Evolutionary conservation across 53 echinoderm and acorn worm species (phyloP).

Genomic region (Astropecten irregularis): DNA sequence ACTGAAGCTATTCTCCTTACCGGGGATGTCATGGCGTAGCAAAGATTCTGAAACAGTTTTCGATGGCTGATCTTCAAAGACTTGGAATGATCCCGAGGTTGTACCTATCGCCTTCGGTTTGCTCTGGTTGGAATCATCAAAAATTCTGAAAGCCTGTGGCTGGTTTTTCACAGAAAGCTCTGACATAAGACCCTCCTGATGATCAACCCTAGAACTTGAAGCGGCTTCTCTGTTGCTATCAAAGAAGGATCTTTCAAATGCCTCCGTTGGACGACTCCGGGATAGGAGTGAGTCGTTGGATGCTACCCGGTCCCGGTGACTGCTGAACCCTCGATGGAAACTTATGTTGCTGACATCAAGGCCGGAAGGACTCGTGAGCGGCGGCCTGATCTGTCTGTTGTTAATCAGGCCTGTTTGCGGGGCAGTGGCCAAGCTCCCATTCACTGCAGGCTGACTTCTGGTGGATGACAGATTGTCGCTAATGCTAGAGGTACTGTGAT

Average conservation of each 20-base stretch:
- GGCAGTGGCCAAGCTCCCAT: not conserved
- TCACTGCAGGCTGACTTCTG: not conserved
- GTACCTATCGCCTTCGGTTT: not conserved
- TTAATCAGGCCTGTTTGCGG: not conserved
- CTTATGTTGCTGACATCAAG: constrained; percentile 12
- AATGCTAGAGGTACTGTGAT: not conserved
- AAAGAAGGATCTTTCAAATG: not conserved
- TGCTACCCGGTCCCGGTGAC: not conserved
- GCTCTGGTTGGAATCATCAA: not conserved
- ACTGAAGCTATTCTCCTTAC: too few relatives aligned
- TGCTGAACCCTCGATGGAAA: not conserved
- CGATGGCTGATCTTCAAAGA: constrained; percentile 1
- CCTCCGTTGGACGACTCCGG: not conserved
- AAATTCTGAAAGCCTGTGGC: constrained; percentile 3
- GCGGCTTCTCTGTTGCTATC: not conserved
- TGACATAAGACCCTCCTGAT: not conserved
- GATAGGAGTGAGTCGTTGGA: not conserved
- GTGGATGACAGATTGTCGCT: not conserved
- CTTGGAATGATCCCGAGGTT: not conserved
- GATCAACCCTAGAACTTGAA: not conserved
- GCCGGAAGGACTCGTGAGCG: not conserved
- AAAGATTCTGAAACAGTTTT: not conserved
- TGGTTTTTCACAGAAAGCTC: not conserved
- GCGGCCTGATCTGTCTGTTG: not conserved
- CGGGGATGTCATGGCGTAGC: too few relatives aligned